These are phyloP conservation scores for Drosophila albomicans DNA, from an alignment of 1,140 invertebrate genomes.

Conservation along the genomic window DNA sequence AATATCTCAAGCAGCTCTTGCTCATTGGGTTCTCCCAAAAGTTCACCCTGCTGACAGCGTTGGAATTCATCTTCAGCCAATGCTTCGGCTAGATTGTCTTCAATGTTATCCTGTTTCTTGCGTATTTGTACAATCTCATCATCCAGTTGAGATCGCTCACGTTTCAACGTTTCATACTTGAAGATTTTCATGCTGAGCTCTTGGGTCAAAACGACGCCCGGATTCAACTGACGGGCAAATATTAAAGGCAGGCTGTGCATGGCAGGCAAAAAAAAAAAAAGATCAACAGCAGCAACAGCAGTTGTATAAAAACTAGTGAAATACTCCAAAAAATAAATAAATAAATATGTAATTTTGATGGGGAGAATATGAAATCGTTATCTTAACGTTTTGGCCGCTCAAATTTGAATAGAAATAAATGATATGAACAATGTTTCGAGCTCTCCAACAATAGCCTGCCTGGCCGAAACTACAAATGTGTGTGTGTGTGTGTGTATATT, in stretches of 20 bases:
- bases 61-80: slow-evolving; percentile 65
- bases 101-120: slow-evolving; percentile 49
- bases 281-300: not conserved
- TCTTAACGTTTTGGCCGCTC: slow-evolving; percentile 1
- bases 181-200: slow-evolving; percentile 58
- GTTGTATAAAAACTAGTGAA: slow-evolving; percentile 4
- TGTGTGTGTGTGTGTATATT: not conserved
- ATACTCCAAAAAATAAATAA: not conserved
- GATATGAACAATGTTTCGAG: slow-evolving; percentile 1
- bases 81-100: slow-evolving; percentile 54
- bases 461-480: not conserved
- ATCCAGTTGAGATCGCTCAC: slow-evolving; percentile 45
- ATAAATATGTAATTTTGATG: slow-evolving; percentile 22
- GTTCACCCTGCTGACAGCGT: slow-evolving; percentile 28
- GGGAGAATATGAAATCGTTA: slow-evolving; percentile 1
- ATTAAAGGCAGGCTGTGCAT: slow-evolving; percentile 32
- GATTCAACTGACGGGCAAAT: slow-evolving; percentile 54
- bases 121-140: slow-evolving; percentile 37
- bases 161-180: slow-evolving; percentile 39
- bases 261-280: not conserved
- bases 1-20: slow-evolving; percentile 43
- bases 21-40: slow-evolving; percentile 15
- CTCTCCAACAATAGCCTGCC: slow-evolving; percentile 7
- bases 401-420: slow-evolving; percentile 6
- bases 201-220: slow-evolving; percentile 48